Percentiles rank a stretch among this genome's conserved stretches.
phyloP scores from a whole-genome alignment of 2,797 vertebrate genomes.

The Tenualosa thibaudeaui region DNA sequence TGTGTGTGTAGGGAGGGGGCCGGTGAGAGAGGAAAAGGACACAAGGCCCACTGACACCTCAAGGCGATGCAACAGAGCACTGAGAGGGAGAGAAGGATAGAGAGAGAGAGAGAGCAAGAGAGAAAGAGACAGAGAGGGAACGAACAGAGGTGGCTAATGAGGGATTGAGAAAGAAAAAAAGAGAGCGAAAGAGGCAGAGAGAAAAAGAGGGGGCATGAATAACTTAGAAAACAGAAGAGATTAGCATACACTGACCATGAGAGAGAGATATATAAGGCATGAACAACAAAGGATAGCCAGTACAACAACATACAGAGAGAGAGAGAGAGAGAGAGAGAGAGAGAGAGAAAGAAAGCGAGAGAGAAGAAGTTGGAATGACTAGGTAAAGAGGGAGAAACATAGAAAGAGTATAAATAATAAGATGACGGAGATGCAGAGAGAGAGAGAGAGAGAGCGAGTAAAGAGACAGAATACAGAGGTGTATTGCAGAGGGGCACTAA shows the following conservation, averaged over 20 bases:
- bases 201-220: neutral
- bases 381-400: neutral
- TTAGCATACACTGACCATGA: no score
- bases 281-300: neutral
- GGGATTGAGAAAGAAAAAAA: neutral
- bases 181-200: neutral
- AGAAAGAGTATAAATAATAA: neutral
- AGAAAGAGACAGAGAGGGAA: neutral
- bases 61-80: constrained; percentile 15
- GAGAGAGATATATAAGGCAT: neutral
- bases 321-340: neutral
- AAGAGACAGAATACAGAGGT: neutral
- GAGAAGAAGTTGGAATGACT: neutral
- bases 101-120: neutral
- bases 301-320: neutral
- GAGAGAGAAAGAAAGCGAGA: neutral
- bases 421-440: neutral
- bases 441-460: neutral
- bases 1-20: neutral
- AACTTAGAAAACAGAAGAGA: no score
- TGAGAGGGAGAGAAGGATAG: neutral
- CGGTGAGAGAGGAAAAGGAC: neutral
- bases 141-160: neutral
- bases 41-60: constrained; percentile 28
- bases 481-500: neutral